phyloP scores from a whole-genome alignment of 2,888 invertebrate species.

The Thysanoteuthis rhombus region DNA sequence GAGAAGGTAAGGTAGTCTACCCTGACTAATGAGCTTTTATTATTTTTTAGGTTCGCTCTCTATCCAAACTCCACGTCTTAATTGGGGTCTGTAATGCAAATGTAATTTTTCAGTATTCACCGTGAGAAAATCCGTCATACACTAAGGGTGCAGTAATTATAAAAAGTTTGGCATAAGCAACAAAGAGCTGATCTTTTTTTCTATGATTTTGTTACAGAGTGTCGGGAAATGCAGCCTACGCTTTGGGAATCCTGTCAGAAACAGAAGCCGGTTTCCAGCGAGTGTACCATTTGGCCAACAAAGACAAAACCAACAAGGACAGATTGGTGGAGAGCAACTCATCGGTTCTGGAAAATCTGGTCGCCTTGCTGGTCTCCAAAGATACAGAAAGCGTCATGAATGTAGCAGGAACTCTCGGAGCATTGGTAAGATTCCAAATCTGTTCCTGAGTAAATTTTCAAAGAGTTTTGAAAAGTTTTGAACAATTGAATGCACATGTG shows the following conservation, averaged over 20 bases:
- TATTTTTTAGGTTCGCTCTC: no score
- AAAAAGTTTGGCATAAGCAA: no score
- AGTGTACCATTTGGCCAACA: constrained; percentile 58
- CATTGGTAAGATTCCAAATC: constrained; percentile 53
- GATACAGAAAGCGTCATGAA: constrained; percentile 68
- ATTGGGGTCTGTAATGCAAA: no score
- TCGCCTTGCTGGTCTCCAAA: constrained; percentile 63
- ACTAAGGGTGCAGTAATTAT: no score
- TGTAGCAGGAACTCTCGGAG: constrained; percentile 68
- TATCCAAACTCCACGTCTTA: no score
- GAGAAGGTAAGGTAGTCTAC: no score
- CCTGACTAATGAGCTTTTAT: no score
- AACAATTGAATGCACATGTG: neutral
- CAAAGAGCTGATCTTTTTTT: neutral
- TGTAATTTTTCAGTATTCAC: no score
- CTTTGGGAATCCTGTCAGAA: constrained; percentile 67
- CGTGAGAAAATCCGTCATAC: no score
- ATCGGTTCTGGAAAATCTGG: constrained; percentile 60
- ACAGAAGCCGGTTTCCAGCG: constrained; percentile 63
- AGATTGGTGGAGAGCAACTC: constrained; percentile 35
- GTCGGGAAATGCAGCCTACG: constrained; percentile 67
- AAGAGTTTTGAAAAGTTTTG: neutral
- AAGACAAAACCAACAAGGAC: constrained; percentile 42
- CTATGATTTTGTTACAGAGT: constrained; percentile 53
- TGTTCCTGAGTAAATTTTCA: neutral